Base-by-base conservation (phyloP, 1,140 invertebrate species). In the Pissodes strobi region DNA sequence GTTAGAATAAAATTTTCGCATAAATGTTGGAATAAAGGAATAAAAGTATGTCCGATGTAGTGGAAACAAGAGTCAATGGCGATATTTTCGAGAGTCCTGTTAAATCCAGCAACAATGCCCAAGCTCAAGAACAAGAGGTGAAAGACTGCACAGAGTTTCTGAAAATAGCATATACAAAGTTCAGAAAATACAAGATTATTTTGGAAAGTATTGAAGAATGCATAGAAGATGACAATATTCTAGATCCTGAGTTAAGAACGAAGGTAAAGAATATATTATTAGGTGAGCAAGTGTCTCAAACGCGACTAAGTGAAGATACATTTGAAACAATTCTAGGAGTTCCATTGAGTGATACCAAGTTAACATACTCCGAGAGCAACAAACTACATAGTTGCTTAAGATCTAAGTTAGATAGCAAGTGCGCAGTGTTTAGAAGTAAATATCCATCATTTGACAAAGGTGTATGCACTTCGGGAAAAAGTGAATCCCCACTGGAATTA, bases 161-260 rank as follows among this genome's bases (percentile, higher is more conserved):
- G 6, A 58, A 70, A 60, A 37, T 64, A 2, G 48, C 68, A 46
- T 13, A 48, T 12, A 39, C 49, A 9, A 70, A 66, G 43, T 70
- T 69, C 22, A 51, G 39, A n/a, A 18, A 69, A 51, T 57, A 65
- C n/a, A 64, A 70, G 60, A 67, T 72, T 21, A 38, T 70, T 27
- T 59, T 63, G 18, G 58, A 67, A 23, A 19, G 39, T 27, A 21
- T 69, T 13, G 57, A 60, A 52, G 69, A 69, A 46, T 66, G 43
- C 53, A 13, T 66, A 10, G 49, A 57, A 13, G 60, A 67, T 21
- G 37, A 34, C 21, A 39, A 43, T 59, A 37, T 6, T 17, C 53
- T 66, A 13, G 61, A 69, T 22, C 9, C 12, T 39, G 38, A 61
- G 2, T 46, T 72, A 17, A 58, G 49, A 52, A 30, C 30, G 0